A percentile compares a stretch with the other conserved stretches of the same genome.
phyloP scores from a whole-genome alignment of 2,888 invertebrate species.

The Nephrotoma flavescens region DNA sequence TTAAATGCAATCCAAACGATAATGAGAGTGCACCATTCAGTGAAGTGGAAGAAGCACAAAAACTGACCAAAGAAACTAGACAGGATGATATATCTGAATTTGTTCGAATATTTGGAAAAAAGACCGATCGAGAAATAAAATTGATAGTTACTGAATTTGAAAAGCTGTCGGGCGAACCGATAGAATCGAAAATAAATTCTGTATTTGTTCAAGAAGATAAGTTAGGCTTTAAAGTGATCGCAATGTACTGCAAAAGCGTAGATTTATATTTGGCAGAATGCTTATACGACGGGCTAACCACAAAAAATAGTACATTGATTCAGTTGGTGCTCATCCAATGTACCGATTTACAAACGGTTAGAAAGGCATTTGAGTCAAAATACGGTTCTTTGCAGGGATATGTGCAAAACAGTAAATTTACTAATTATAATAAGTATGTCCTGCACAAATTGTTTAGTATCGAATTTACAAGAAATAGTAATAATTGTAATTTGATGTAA shows the following conservation, averaged over 20 bases:
- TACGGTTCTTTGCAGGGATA: not conserved
- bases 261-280: not conserved
- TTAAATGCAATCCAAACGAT: not conserved
- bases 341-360: not conserved
- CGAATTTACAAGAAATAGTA: too few relatives aligned
- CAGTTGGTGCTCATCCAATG: not conserved
- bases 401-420: not conserved
- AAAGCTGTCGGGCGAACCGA: not conserved
- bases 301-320: not conserved
- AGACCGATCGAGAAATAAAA: not conserved
- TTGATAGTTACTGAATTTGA: not conserved
- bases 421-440: not conserved
- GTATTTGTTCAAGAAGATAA: not conserved
- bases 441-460: not conserved
- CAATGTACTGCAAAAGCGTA: not conserved
- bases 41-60: not conserved
- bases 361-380: not conserved
- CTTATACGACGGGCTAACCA: not conserved
- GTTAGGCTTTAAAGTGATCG: not conserved
- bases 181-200: not conserved
- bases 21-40: not conserved
- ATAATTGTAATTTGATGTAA: too few relatives aligned
- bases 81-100: not conserved
- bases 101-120: not conserved
- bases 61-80: not conserved